Evolutionary conservation across 2,113 vertebrate species (phyloP).

Genomic region (Theropithecus gelada): DNA sequence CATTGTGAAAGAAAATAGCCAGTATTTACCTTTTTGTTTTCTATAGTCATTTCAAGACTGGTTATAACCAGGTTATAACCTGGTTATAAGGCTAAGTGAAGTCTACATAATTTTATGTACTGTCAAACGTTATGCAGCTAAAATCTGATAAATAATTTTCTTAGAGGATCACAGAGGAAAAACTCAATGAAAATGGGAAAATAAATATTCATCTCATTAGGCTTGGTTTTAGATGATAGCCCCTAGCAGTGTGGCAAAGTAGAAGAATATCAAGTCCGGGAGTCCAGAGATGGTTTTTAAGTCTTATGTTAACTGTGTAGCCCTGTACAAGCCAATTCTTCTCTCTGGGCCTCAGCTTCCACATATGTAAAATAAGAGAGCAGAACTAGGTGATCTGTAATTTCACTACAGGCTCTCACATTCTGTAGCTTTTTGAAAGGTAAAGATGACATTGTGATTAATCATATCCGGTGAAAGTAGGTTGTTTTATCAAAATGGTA

Average conservation of each 20-base stretch:
- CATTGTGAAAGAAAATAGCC: neutral
- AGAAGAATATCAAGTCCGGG: neutral
- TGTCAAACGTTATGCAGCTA: neutral
- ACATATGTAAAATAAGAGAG: neutral
- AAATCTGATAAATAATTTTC: neutral
- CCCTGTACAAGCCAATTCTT: neutral
- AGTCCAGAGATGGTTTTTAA: neutral
- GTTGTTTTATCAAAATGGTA: neutral
- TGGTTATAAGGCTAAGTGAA: neutral
- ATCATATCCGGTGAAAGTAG: neutral
- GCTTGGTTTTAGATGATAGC: neutral
- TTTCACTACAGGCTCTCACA: neutral
- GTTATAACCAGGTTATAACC: neutral
- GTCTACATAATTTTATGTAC: neutral
- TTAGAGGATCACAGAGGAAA: neutral
- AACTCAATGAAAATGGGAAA: neutral
- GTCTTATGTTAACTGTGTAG: neutral
- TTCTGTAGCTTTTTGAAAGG: neutral
- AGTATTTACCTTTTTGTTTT: neutral
- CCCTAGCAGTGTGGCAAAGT: neutral
- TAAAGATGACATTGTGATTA: constrained; percentile 26
- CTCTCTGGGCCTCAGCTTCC: neutral
- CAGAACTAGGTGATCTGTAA: neutral
- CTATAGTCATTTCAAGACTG: neutral
- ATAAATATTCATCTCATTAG: neutral